A percentile compares a stretch with the other conserved stretches of the same genome.
These are phyloP conservation scores for Heliopora coerulea DNA, from an alignment of 92 coral and sea anemone species.

Conservation along the genomic window DNA sequence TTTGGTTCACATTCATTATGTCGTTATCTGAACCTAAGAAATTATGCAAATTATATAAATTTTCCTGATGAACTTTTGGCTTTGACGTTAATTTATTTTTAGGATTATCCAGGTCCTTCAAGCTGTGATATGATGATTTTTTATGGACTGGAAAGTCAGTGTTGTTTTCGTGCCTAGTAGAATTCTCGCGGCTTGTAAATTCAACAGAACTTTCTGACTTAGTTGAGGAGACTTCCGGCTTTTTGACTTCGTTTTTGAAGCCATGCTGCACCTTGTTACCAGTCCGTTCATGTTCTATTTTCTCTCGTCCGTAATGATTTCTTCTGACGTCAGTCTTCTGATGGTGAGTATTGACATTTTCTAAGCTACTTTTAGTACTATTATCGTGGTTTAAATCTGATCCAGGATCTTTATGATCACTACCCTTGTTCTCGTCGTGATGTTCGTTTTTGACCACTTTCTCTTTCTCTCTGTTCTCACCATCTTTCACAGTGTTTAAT, in stretches of 20 bases:
- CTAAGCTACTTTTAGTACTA: not conserved
- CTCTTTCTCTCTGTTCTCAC: too few relatives aligned
- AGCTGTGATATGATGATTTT: conserved; percentile 25
- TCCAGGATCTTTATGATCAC: not conserved
- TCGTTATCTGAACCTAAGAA: not conserved
- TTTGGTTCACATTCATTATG: conserved; percentile 22
- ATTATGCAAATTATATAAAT: not conserved
- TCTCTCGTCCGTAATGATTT: not conserved
- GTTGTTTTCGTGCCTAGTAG: not conserved
- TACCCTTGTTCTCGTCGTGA: not conserved
- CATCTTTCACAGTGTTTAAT: too few relatives aligned
- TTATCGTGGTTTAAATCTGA: not conserved
- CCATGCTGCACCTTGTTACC: not conserved
- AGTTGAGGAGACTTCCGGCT: not conserved
- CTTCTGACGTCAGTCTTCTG: not conserved
- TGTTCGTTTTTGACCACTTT: too few relatives aligned
- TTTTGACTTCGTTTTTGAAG: not conserved
- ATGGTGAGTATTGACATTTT: not conserved
- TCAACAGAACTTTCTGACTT: not conserved
- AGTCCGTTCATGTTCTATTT: not conserved
- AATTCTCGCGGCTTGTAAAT: not conserved
- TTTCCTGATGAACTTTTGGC: not conserved
- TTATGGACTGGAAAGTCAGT: conserved; percentile 8
- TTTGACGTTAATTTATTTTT: not conserved
- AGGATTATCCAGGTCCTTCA: conserved; percentile 9